Evolutionary conservation across 2,113 vertebrate species (phyloP), one percentile per base, ranked within the genome.

Genomic region (Atherinomorus stipes): DNA sequence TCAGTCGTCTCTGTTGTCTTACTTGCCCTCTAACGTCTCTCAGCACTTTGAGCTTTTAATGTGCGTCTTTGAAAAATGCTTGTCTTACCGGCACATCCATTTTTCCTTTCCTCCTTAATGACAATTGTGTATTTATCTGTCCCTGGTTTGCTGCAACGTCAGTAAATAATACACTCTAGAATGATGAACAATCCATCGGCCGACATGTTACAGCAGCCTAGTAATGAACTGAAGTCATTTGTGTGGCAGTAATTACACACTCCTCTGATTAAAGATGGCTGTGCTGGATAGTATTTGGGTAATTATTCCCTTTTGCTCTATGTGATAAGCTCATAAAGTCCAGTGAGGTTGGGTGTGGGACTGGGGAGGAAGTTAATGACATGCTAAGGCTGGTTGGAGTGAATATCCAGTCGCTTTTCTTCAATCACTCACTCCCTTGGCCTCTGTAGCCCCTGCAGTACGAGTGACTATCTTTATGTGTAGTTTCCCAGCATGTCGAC

Each of bases 221-320:
- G 73, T 93, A 91, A 93, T 93, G 91, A 92, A 93, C 86, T 81
- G 66, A 80, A 90, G 85, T 91, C 76, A 86, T 92, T 93, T 93
- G 90, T 87, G 88, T 89, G 83, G 89, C 90, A 91, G 91, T 93
- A 93, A 93, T 93, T 93, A 93, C 89, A 91, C 89, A 91, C 84
- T 90, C 74, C 83, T 90, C 90, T 92, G 91, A 93, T 92, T 93
- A 90, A 91, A 91, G 90, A 93, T 93, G 90, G 89, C 85, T 88
- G 84, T 52, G 77, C 84, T 70, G 90, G 90, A 89, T 93, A 89
- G 91, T 91, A 89, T 92, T 91, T 90, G 88, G 92, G 90, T 92
- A 90, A 93, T 93, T 92, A 92, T 91, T 92, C 87, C 90, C 88
- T 91, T 89, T 93, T 92, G 85, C 90, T 88, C 69, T 22, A 88